Base-by-base conservation (phyloP, 2,797 vertebrate species). In the Aeoliscus strigatus region DNA sequence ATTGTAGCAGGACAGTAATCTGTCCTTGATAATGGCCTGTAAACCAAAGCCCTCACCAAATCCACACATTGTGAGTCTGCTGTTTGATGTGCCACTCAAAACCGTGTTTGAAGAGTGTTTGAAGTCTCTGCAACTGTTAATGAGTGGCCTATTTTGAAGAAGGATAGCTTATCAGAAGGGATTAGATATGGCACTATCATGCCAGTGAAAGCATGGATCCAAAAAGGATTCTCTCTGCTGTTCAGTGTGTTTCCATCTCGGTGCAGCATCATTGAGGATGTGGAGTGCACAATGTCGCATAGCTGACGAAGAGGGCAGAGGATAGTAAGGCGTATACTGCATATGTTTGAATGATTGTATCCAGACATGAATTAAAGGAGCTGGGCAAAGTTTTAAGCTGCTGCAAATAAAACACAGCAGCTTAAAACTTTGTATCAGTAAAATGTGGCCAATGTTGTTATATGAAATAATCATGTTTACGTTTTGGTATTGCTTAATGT, bases 61-160 rank as follows among this genome's bases (percentile, higher is more conserved):
- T 34, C 60, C 58, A 26, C 57, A 3, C 18, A 6, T 21, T 44
- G 14, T 40, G 29, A 56, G 35, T 55, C 53, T 50, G 21, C 49
- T 0, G 57, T 64, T 76, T 80, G 73, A 80, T 74, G 61, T 75
- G 62, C 60, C 63, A 42, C 63, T 77, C 70, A 26, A 58, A 59
- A 58, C 61, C 47, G 54, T 57, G 14, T 50, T n/a, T n/a, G n/a
- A n/a, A n/a, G n/a, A n/a, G 57, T 35, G 56, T 82, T 82, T 84
- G 70, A 84, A 72, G 75, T 56, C 62, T 72, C 73, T 71, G 63
- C 50, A 58, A 62, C 52, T 57, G 82, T 82, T 77, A 85, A 79
- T 42, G 66, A 70, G 63, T 53, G 35, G 74, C 66, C 62, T 69
- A 54, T 84, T n/a, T 77, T 73, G 70, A 73, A 60, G 33, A 57